Percentiles rank a stretch among this genome's conserved stretches.
These are phyloP conservation scores for Kryptolebias marmoratus DNA, from an alignment of 2,113 vertebrate genomes.

Conservation along the genomic window DNA sequence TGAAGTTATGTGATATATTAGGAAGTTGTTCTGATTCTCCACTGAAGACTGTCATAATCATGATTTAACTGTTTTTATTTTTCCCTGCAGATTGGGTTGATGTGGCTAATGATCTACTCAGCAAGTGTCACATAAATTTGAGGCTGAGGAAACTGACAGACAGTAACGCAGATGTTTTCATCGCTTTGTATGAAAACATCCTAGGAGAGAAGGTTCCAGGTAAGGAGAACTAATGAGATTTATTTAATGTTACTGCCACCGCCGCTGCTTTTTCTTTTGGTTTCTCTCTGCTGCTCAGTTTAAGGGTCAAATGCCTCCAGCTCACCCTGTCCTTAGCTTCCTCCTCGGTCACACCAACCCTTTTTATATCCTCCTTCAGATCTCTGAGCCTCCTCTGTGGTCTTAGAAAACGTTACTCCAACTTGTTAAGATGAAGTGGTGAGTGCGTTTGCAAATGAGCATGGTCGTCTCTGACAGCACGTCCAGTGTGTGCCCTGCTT, in stretches of 20 bases:
- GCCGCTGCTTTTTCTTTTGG: too few species aligned
- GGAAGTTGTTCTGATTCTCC: not conserved
- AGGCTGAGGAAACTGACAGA: conserved; percentile 84
- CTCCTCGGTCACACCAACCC: too few species aligned
- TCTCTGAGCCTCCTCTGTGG: too few species aligned
- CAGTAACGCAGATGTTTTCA: conserved; percentile 89
- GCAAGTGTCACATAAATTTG: conserved; percentile 85
- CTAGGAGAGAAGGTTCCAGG: conserved; percentile 94
- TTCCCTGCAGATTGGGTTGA: conserved; percentile 87
- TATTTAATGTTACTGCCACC: not conserved
- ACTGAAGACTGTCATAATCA: not conserved
- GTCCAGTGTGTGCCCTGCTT: too few species aligned
- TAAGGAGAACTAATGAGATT: conserved; percentile 61
- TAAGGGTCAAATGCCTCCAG: too few species aligned
- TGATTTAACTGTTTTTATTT: not conserved
- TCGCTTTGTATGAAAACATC: conserved; percentile 88
- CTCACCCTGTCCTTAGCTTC: too few species aligned
- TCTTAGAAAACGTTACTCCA: too few species aligned
- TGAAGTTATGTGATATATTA: not conserved
- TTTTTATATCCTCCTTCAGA: too few species aligned
- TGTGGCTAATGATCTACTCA: conserved; percentile 90
- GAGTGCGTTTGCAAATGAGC: not conserved
- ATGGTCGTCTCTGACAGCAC: not conserved
- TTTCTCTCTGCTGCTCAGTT: too few species aligned
- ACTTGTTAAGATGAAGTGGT: too few species aligned